A percentile compares a stretch with the other conserved stretches of the same genome.
These are phyloP conservation scores for Teleogryllus occipitalis DNA, from an alignment of 1,140 invertebrate genomes.

Conservation along the genomic window DNA sequence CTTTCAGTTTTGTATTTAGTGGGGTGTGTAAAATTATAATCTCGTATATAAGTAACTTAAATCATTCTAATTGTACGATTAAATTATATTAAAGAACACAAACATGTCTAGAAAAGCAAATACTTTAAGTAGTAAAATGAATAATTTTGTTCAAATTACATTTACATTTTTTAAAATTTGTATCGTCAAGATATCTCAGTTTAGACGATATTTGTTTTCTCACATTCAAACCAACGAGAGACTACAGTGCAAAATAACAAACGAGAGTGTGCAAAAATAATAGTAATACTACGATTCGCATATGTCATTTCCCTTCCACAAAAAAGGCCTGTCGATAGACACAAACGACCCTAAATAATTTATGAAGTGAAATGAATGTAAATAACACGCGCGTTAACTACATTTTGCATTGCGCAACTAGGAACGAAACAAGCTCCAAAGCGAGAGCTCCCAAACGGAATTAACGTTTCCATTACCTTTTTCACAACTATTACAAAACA, in stretches of 20 bases:
- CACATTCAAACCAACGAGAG: too few relatives aligned
- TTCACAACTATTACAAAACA: conserved; percentile 1
- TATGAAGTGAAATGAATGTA: conserved; percentile 1
- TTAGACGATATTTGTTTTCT: too few relatives aligned
- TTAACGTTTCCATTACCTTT: conserved; percentile 1
- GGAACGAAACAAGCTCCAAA: not conserved
- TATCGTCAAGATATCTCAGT: too few relatives aligned
- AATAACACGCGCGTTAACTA: not conserved
- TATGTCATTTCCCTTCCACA: not conserved
- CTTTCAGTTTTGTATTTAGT: too few relatives aligned
- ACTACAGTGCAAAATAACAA: not conserved
- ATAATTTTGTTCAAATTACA: too few relatives aligned
- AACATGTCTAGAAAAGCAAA: too few relatives aligned
- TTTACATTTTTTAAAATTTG: too few relatives aligned
- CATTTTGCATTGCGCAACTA: not conserved
- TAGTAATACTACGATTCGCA: not conserved
- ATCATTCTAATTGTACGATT: too few relatives aligned
- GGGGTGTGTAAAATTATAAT: too few relatives aligned
- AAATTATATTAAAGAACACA: too few relatives aligned
- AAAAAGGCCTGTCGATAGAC: not conserved
- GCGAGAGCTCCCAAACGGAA: not conserved
- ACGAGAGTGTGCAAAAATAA: not conserved
- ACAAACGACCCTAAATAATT: not conserved
- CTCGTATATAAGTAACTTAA: too few relatives aligned
- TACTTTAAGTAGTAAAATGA: too few relatives aligned